A percentile compares a stretch with the other conserved stretches of the same genome.
phyloP scores from a whole-genome alignment of 1,140 invertebrate species.

The Zophobas atratus region DNA sequence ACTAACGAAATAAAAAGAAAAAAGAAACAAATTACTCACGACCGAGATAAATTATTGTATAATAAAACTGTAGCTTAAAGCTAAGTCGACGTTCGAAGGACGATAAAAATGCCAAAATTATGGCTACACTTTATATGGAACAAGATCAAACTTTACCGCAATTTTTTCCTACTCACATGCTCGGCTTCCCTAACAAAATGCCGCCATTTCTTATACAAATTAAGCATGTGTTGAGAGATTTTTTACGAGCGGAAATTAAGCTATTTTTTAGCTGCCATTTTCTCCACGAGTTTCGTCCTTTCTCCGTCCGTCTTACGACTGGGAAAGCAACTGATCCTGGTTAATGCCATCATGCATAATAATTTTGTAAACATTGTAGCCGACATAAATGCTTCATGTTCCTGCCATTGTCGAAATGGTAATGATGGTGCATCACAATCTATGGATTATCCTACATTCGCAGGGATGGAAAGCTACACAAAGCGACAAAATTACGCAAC shows the following conservation, averaged over 20 bases:
- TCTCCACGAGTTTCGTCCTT: not conserved
- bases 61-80: conserved; percentile 2
- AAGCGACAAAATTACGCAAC: not conserved
- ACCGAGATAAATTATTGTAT: conserved; percentile 5
- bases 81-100: conserved; percentile 1
- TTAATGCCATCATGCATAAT: conserved; percentile 24
- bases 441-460: conserved; percentile 19
- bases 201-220: not conserved
- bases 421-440: conserved; percentile 26
- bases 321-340: conserved; percentile 21
- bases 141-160: not conserved
- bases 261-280: conserved; percentile 3
- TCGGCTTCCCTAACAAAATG: not conserved
- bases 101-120: not conserved
- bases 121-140: not conserved
- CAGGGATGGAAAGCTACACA: not conserved
- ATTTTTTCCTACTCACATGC: not conserved
- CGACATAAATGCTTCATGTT: conserved; percentile 18
- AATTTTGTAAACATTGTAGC: conserved; percentile 22
- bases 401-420: conserved; percentile 22
- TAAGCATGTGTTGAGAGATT: conserved; percentile 8
- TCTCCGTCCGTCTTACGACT: not conserved
- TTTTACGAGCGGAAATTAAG: not conserved
- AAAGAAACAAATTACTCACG: conserved; percentile 1
- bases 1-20: conserved; percentile 12